These are phyloP conservation scores for Bilobella aurantiaca DNA, from an alignment of 1,140 invertebrate species.

Conservation along the genomic window DNA sequence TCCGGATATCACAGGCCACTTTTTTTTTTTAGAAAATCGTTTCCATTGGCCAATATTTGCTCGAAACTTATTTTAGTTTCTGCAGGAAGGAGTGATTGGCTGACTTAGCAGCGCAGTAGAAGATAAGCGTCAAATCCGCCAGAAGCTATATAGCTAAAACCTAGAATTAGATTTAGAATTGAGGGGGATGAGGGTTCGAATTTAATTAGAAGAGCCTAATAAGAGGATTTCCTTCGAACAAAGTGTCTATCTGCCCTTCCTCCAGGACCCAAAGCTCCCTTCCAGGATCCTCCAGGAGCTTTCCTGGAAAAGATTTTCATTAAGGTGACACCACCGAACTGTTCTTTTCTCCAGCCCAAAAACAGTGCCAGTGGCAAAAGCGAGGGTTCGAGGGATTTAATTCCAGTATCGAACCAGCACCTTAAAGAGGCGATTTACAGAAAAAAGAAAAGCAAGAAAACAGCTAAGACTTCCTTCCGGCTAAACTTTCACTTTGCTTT, in stretches of 20 bases:
- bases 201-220: slow-evolving; percentile 5
- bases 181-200: neutral
- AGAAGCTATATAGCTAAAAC: neutral
- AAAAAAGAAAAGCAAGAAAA: neutral
- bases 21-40: no score
- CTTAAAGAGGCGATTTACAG: neutral
- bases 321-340: slow-evolving; percentile 1
- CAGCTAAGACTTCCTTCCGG: neutral
- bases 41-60: no score
- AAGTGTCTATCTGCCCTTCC: neutral
- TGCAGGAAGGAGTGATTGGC: no score
- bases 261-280: neutral
- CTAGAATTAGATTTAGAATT: neutral
- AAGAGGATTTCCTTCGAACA: slow-evolving; percentile 1
- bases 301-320: slow-evolving; percentile 9
- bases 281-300: neutral
- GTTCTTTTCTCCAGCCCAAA: neutral
- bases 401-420: neutral
- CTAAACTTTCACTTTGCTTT: neutral
- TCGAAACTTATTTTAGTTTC: no score
- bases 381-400: neutral
- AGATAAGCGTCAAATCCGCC: neutral
- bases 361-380: neutral
- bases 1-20: no score
- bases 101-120: neutral